phyloP scores from a whole-genome alignment of 2,797 vertebrate genomes.

The Varecia variegata region DNA sequence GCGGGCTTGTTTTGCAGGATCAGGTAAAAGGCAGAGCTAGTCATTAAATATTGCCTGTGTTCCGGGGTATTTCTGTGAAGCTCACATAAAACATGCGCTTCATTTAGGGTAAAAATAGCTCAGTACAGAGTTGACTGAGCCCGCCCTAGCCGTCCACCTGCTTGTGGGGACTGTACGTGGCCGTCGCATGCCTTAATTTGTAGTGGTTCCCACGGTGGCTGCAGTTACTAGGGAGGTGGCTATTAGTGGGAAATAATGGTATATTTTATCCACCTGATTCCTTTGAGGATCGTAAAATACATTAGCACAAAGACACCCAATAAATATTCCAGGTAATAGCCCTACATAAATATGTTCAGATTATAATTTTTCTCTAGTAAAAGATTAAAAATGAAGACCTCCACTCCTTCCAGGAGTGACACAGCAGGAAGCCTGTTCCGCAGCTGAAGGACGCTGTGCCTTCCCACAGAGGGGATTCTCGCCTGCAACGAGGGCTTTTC shows the following conservation, averaged over 20 bases:
- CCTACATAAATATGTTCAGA: neutral
- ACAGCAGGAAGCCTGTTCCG: neutral
- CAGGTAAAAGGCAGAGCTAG: neutral
- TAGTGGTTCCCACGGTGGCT: neutral
- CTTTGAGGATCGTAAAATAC: neutral
- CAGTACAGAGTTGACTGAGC: neutral
- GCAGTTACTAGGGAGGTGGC: neutral
- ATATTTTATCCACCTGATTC: neutral
- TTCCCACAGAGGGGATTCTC: neutral
- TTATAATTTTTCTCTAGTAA: neutral
- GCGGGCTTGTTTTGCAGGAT: neutral
- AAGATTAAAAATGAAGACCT: neutral
- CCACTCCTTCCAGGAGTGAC: no score
- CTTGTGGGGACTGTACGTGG: no score
- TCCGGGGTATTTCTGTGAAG: neutral
- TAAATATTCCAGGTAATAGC: neutral
- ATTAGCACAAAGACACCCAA: neutral
- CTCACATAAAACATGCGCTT: neutral
- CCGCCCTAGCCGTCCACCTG: accelerated
- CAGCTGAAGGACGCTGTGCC: accelerated
- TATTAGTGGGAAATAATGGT: neutral
- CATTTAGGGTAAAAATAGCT: neutral
- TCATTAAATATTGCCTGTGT: neutral
- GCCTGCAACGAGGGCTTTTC: neutral
- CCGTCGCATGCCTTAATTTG: accelerated